These are phyloP conservation scores for Engystomops pustulosus DNA, from an alignment of 2,113 vertebrate genomes.

Conservation along the genomic window DNA sequence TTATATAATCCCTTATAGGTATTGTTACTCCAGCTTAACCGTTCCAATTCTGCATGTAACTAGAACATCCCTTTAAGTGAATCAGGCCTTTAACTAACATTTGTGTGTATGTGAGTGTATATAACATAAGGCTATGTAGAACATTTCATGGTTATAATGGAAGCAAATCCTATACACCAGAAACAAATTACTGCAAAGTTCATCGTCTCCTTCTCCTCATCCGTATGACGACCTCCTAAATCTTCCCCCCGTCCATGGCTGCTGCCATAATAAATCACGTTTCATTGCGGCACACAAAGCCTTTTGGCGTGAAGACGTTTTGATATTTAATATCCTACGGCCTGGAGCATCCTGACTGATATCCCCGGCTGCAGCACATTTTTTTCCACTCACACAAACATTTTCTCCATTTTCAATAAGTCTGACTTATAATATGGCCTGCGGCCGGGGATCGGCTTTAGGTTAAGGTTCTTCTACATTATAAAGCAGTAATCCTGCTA, in stretches of 20 bases:
- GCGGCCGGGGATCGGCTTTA: conserved; percentile 32
- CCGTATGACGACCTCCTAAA: conserved; percentile 30
- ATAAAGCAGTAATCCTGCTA: neutral
- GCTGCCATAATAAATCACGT: conserved; percentile 49
- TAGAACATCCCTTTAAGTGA: too few species aligned
- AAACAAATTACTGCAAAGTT: neutral
- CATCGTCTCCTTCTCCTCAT: neutral
- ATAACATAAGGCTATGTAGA: neutral
- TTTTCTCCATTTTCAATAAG: conserved; percentile 43
- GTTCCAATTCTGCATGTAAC: too few species aligned
- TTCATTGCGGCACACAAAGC: conserved; percentile 35
- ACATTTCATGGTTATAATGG: neutral
- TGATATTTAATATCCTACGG: conserved; percentile 52
- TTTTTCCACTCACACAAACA: conserved; percentile 22
- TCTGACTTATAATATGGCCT: conserved; percentile 38
- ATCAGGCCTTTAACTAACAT: too few species aligned
- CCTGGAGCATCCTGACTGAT: conserved; percentile 33
- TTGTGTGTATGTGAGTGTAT: too few species aligned
- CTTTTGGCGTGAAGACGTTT: conserved; percentile 43
- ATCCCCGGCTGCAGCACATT: conserved; percentile 44
- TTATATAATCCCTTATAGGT: too few species aligned
- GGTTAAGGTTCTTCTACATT: neutral
- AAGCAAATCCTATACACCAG: conserved; percentile 33
- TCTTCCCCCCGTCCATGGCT: conserved; percentile 42
- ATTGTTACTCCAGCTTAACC: too few species aligned